A percentile compares a stretch with the other conserved stretches of the same genome.
These are phyloP conservation scores for Euura lappo DNA, from an alignment of 1,140 invertebrate species.

Conservation along the genomic window DNA sequence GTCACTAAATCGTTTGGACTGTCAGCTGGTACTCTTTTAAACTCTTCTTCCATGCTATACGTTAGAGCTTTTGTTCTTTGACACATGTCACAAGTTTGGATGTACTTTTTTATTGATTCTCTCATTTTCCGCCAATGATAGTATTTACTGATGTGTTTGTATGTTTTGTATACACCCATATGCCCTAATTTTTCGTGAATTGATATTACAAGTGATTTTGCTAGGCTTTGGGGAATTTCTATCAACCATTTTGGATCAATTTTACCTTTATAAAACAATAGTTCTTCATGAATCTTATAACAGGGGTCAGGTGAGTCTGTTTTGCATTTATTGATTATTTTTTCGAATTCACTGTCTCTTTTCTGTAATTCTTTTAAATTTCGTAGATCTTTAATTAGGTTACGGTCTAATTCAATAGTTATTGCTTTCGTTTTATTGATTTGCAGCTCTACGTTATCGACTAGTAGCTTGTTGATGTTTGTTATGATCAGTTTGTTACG, in stretches of 20 bases:
- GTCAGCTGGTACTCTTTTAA: constrained; percentile 20
- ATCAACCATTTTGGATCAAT: too few relatives aligned
- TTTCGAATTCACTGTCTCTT: not conserved
- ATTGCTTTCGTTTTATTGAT: not conserved
- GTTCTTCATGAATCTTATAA: not conserved
- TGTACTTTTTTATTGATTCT: constrained; percentile 17
- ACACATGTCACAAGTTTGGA: constrained; percentile 27
- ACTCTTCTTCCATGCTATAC: constrained; percentile 12
- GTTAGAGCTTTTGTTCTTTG: constrained; percentile 21
- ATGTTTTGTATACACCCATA: constrained; percentile 33
- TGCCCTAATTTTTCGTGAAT: constrained; percentile 35
- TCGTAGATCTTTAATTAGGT: not conserved
- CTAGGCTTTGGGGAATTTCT: too few relatives aligned
- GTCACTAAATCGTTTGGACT: constrained; percentile 39
- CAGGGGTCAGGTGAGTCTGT: not conserved
- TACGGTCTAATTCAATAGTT: not conserved
- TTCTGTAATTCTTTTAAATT: not conserved
- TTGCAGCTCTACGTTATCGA: not conserved
- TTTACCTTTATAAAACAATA: not conserved
- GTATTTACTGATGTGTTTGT: constrained; percentile 27
- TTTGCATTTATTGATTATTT: not conserved
- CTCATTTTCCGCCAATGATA: constrained; percentile 31
- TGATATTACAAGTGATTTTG: too few relatives aligned
- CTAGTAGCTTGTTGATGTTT: not conserved
- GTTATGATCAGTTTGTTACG: not conserved